These are phyloP conservation scores for Acleris emargana DNA, from an alignment of 2,888 invertebrate species.

Conservation along the genomic window DNA sequence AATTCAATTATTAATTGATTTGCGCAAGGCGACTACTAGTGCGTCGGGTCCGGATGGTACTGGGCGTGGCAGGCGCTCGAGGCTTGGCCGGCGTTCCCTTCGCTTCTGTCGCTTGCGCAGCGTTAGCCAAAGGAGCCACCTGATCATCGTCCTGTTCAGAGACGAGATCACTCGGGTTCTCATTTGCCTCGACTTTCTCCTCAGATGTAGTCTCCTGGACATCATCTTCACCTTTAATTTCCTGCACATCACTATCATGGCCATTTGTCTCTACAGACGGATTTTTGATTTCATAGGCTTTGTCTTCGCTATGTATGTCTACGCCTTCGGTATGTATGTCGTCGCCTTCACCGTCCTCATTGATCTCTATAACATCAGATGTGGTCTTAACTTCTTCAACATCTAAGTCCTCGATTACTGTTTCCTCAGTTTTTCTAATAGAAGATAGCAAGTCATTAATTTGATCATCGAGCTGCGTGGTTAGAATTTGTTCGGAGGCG, in stretches of 20 bases:
- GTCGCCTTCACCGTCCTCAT: constrained; percentile 10
- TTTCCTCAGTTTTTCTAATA: constrained; percentile 52
- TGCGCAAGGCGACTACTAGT: constrained; percentile 61
- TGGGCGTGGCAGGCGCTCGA: constrained; percentile 57
- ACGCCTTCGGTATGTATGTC: no score
- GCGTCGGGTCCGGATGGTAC: constrained; percentile 60
- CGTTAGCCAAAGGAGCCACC: constrained; percentile 42
- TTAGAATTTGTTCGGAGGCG: constrained; percentile 25
- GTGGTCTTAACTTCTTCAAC: constrained; percentile 11
- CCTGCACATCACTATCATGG: constrained; percentile 1
- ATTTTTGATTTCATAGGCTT: neutral
- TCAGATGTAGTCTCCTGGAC: constrained; percentile 3
- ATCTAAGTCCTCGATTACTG: neutral
- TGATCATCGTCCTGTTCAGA: constrained; percentile 20
- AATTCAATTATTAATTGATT: constrained; percentile 40
- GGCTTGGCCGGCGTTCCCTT: constrained; percentile 48
- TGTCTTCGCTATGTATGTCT: no score
- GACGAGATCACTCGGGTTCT: constrained; percentile 1
- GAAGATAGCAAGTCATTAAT: constrained; percentile 59
- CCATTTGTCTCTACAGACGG: constrained; percentile 21
- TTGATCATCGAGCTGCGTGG: constrained; percentile 54
- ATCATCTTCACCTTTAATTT: constrained; percentile 1
- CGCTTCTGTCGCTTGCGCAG: neutral
- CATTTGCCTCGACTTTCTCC: constrained; percentile 3
- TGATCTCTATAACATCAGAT: constrained; percentile 11